phyloP scores from a whole-genome alignment of 2,113 vertebrate genomes.

The Salvator merianae region DNA sequence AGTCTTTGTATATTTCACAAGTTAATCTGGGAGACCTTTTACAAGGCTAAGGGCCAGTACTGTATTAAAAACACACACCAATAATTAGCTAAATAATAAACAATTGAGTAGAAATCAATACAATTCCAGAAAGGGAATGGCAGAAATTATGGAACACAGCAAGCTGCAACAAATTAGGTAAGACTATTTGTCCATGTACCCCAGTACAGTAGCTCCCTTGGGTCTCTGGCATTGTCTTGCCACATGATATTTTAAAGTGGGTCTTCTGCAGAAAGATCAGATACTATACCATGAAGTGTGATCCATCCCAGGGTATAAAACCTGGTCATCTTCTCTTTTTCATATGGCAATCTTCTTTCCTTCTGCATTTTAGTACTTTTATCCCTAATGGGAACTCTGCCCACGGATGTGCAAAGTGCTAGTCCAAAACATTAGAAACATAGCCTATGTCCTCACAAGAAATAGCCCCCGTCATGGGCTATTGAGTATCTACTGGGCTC shows the following conservation, averaged over 20 bases:
- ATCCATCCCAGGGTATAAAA: not conserved
- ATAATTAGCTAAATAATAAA: not conserved
- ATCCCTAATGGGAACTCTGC: not conserved
- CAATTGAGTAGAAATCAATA: not conserved
- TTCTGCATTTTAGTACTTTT: not conserved
- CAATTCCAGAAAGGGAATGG: not conserved
- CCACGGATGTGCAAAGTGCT: too few species aligned
- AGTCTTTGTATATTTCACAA: too few species aligned
- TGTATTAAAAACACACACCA: too few species aligned
- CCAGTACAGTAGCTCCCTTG: not conserved
- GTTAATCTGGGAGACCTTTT: too few species aligned
- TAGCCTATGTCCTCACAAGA: too few species aligned
- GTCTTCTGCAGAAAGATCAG: too few species aligned
- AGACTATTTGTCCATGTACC: not conserved
- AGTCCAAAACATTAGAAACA: too few species aligned
- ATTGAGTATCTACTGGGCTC: too few species aligned
- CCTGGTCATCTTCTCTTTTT: not conserved
- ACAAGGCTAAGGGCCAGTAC: too few species aligned
- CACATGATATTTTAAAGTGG: not conserved
- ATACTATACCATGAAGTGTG: too few species aligned
- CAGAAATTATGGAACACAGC: not conserved
- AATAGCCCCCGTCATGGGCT: too few species aligned
- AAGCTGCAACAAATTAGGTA: too few species aligned
- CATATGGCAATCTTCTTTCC: not conserved
- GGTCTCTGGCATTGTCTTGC: not conserved